These are phyloP conservation scores for Vanacampus margaritifer DNA, from an alignment of 2,113 vertebrate genomes.

Conservation along the genomic window DNA sequence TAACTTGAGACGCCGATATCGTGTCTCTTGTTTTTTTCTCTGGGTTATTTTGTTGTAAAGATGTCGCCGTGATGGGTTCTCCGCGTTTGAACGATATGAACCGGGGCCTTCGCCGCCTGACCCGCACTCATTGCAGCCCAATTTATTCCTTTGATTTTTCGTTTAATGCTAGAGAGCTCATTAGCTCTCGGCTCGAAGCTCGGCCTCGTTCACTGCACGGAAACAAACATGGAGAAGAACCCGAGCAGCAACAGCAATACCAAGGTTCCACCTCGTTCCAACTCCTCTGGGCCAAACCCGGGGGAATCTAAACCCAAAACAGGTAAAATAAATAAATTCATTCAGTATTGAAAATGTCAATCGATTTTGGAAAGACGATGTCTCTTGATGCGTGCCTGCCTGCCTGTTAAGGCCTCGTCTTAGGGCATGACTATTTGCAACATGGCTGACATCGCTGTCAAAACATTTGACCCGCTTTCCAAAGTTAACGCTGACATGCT, in stretches of 20 bases:
- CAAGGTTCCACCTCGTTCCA: constrained; percentile 86
- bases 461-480: constrained; percentile 28
- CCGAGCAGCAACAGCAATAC: constrained; percentile 78
- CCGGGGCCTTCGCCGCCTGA: constrained; percentile 82
- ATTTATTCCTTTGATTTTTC: constrained; percentile 59
- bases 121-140: constrained; percentile 66
- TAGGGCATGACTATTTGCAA: not conserved
- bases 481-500: not conserved
- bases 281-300: constrained; percentile 82
- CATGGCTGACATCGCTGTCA: constrained; percentile 42
- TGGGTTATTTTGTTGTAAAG: constrained; percentile 70
- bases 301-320: constrained; percentile 93
- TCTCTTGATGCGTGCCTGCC: not conserved
- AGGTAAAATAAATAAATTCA: constrained; percentile 68
- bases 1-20: constrained; percentile 72
- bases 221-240: constrained; percentile 78
- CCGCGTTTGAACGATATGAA: constrained; percentile 88
- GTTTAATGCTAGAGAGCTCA: constrained; percentile 73
- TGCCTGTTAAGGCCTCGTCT: constrained; percentile 49
- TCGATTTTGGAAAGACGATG: not conserved
- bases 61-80: constrained; percentile 97
- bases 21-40: constrained; percentile 71
- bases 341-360: not conserved
- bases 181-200: constrained; percentile 71
- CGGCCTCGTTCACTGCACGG: constrained; percentile 77